Evolutionary conservation across 2,113 vertebrate species (phyloP).

Genomic region (Ictalurus punctatus): DNA sequence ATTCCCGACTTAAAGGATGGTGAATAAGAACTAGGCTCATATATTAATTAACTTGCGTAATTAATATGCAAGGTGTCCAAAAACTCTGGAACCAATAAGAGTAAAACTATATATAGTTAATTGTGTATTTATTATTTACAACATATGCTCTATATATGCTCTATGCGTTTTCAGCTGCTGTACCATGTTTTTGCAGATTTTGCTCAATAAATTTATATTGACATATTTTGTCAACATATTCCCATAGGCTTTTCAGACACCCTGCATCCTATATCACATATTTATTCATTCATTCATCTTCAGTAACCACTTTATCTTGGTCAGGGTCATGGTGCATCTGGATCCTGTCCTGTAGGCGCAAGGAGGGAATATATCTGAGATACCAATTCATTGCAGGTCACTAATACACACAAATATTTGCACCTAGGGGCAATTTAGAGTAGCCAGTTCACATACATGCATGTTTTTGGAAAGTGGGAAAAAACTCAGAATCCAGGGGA

Average conservation of each 20-base stretch:
- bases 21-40: neutral
- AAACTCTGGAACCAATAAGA: neutral
- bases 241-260: neutral
- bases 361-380: neutral
- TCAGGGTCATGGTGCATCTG: neutral
- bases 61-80: neutral
- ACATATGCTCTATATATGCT: neutral
- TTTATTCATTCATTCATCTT: neutral
- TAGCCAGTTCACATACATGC: neutral
- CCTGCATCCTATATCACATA: neutral
- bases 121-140: neutral
- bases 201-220: neutral
- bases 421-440: neutral
- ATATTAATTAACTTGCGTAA: neutral
- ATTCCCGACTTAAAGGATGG: slow-evolving; percentile 5
- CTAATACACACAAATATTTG: neutral
- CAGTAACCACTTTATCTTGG: neutral
- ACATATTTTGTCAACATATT: neutral
- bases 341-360: neutral
- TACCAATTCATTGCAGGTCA: neutral
- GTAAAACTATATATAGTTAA: neutral
- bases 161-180: neutral
- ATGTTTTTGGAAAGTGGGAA: neutral
- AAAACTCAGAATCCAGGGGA: neutral
- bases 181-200: neutral